Base-by-base conservation (phyloP, 2,888 invertebrate species). In the Tinea pellionella region DNA sequence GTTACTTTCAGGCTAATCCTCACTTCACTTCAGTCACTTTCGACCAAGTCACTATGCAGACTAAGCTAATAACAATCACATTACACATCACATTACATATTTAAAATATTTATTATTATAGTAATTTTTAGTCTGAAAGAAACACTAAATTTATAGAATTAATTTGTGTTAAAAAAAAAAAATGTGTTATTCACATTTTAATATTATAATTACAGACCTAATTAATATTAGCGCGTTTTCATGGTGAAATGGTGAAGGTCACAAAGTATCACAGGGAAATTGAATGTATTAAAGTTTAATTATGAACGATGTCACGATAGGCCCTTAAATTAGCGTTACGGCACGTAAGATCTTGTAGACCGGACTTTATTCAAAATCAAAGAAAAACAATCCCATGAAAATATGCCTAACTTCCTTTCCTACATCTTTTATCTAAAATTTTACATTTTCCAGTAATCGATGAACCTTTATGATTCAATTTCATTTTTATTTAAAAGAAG, bases 261-360 rank as follows among this genome's bases (percentile, higher is more conserved):
- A 32, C 13, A 32, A 32, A 30, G 19, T 32, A 15, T 55, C 18
- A 24, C 24, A 18, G 55, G 16, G 15, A 57, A 57, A 57, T 32
- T n/a, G 55, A 55, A 55, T n/a, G 18, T 55, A 24, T 55, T 3
- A 24, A 57, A 57, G 57, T 16, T 9, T 32, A 57, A 57, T 53
- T 16, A 30, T 11, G 15, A 57, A 57, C 30, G 15, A 65, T 63
- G 65, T 63, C 64, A 64, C 63, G 66, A 67, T 77, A 82, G 79
- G 73, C 80, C 74, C 70, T 63, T 61, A 73, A 78, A 80, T 76
- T 72, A 73, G 69, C 69, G 66, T 68, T 61, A 42, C 72, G 75
- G 73, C 82, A 83, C 82, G 82, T 77, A 68, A 75, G 67, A 59
- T 61, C 68, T 69, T 57, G 15, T 19, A 18, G 47, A 47, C 15